Evolutionary conservation across 2,888 invertebrate genomes (phyloP).

Genomic region (Bursaphelenchus okinawaensis): DNA sequence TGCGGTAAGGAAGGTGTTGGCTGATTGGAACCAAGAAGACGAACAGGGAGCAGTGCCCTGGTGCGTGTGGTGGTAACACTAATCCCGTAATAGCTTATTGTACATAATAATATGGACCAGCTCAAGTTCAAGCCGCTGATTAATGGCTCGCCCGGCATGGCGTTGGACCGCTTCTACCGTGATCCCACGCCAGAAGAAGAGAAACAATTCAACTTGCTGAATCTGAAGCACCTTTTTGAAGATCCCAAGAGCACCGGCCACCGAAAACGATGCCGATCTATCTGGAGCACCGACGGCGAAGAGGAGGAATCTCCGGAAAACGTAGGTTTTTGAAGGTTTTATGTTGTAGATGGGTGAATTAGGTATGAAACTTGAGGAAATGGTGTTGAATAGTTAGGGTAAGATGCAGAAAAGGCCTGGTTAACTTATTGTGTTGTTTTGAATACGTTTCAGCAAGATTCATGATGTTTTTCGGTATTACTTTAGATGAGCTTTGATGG

Average conservation of each 20-base stretch:
- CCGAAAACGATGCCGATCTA: neutral
- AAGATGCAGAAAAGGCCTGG: no score
- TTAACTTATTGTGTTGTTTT: no score
- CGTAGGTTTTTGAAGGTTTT: constrained; percentile 8
- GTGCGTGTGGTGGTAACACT: neutral
- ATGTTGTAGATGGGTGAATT: no score
- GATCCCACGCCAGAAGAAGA: neutral
- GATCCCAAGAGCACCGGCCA: neutral
- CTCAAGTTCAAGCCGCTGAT: neutral
- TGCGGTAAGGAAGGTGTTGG: neutral
- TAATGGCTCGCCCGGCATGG: neutral
- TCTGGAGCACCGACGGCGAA: neutral
- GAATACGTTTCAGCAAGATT: no score
- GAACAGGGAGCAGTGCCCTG: neutral
- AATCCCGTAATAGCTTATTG: neutral
- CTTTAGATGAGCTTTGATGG: no score
- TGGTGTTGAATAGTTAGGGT: no score
- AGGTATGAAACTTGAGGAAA: no score
- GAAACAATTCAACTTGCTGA: neutral
- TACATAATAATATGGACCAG: neutral
- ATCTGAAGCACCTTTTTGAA: neutral
- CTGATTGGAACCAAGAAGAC: neutral
- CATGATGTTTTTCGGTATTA: no score
- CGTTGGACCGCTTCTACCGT: neutral
- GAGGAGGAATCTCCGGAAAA: neutral